Evolutionary conservation across 2,797 vertebrate species (phyloP).

Genomic region (Scleropages formosus): DNA sequence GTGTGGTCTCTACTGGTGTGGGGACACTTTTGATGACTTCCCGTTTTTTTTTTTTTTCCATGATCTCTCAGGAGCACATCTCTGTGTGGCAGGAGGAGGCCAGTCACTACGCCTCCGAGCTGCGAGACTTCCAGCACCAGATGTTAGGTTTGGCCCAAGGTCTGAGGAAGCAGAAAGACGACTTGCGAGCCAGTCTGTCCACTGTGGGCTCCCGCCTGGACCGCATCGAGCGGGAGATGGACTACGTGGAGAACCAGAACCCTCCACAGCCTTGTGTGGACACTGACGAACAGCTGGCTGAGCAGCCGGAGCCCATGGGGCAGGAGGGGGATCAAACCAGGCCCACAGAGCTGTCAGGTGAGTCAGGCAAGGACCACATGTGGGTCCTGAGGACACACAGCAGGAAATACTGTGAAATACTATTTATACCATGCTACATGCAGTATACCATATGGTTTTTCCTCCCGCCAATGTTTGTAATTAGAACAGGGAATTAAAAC

Average conservation of each 20-base stretch:
- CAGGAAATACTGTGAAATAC: too few relatives aligned
- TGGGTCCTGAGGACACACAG: neutral
- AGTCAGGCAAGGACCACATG: constrained; percentile 36
- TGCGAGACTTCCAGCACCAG: constrained; percentile 86
- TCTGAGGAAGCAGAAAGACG: constrained; percentile 74
- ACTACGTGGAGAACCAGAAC: constrained; percentile 83
- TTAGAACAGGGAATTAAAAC: too few relatives aligned
- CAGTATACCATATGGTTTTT: too few relatives aligned
- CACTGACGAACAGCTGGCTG: constrained; percentile 77
- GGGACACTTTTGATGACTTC: too few relatives aligned
- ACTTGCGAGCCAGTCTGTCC: constrained; percentile 72
- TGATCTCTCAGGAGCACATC: constrained; percentile 78
- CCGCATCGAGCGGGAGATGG: constrained; percentile 83
- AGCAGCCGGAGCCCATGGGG: constrained; percentile 78
- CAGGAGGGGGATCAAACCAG: constrained; percentile 85
- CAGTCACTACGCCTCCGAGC: constrained; percentile 79
- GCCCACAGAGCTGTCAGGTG: constrained; percentile 84
- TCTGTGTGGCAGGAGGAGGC: constrained; percentile 87
- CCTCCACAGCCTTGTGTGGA: constrained; percentile 81
- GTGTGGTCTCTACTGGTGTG: too few relatives aligned
- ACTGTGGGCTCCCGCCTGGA: constrained; percentile 70
- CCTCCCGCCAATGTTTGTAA: too few relatives aligned
- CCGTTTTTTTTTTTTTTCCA: too few relatives aligned
- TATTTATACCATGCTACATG: too few relatives aligned
- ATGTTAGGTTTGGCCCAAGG: constrained; percentile 74